Evolutionary conservation across 2,888 invertebrate species (phyloP).

Genomic region (Athalia rosae): DNA sequence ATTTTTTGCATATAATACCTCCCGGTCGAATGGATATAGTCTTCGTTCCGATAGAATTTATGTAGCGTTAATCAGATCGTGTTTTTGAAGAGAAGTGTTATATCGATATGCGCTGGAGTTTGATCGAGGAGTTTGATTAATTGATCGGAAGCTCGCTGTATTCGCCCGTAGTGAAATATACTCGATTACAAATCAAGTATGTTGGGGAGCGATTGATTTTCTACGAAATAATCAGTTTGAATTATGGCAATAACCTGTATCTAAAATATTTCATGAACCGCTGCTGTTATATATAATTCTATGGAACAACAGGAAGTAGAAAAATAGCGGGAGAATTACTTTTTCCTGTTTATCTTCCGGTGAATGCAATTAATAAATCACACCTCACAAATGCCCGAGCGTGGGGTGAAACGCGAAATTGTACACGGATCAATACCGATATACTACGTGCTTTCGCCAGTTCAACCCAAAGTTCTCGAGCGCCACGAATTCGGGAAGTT

Average conservation of each 20-base stretch:
- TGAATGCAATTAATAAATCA: constrained; percentile 34
- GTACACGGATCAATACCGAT: constrained; percentile 1
- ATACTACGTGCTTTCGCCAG: too few species aligned
- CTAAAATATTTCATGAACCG: not conserved
- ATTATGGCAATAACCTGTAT: not conserved
- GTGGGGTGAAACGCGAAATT: not conserved
- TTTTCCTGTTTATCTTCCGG: constrained; percentile 19
- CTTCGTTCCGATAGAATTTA: too few species aligned
- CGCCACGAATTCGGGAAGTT: too few species aligned
- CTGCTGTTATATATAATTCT: not conserved
- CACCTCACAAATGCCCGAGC: not conserved
- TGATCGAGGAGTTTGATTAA: not conserved
- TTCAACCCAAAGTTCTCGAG: too few species aligned
- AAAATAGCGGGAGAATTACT: constrained; percentile 7
- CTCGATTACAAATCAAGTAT: not conserved
- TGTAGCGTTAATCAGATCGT: too few species aligned
- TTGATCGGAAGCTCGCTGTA: not conserved
- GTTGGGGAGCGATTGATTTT: not conserved
- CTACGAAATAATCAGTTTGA: not conserved
- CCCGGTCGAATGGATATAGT: too few species aligned
- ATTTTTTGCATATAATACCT: too few species aligned
- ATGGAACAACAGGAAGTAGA: not conserved
- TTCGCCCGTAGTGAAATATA: not conserved
- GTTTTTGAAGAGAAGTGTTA: not conserved
- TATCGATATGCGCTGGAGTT: not conserved